A percentile compares a stretch with the other conserved stretches of the same genome.
Evolutionary conservation across 2,113 vertebrate species (phyloP).

Genomic region (Neolamprologus toae): DNA sequence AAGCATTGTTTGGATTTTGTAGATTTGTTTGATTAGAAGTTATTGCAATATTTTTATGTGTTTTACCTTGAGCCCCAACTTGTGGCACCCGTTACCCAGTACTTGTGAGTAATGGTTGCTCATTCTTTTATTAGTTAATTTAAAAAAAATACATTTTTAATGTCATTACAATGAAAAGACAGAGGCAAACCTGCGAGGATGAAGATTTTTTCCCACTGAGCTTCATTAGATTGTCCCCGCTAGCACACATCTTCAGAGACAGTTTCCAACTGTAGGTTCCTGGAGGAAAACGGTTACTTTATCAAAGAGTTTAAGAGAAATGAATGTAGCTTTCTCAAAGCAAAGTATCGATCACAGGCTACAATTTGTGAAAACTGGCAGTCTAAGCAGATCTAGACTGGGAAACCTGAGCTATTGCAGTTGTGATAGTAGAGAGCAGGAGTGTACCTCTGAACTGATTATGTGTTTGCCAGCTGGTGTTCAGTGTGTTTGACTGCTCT

Average conservation of each 20-base stretch:
- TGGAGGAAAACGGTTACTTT: not conserved
- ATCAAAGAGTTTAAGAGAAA: not conserved
- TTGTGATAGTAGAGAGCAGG: not conserved
- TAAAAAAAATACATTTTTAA: not conserved
- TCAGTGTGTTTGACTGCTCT: not conserved
- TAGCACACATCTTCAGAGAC: not conserved
- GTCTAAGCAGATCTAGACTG: not conserved
- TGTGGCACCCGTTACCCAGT: not conserved
- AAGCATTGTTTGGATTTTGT: not conserved
- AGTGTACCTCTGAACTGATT: not conserved
- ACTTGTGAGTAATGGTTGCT: not conserved
- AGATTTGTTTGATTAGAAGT: not conserved
- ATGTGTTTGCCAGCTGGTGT: not conserved
- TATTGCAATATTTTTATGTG: not conserved
- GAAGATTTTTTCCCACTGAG: not conserved
- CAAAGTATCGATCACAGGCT: slow-evolving; percentile 17
- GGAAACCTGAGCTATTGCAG: slow-evolving; percentile 17
- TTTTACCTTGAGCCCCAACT: not conserved
- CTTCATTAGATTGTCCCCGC: not conserved
- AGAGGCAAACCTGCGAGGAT: not conserved
- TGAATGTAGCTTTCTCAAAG: not conserved
- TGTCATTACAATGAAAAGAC: not conserved
- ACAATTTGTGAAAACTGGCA: not conserved
- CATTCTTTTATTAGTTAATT: not conserved
- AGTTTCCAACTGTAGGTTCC: not conserved